phyloP scores from a whole-genome alignment of 2,797 vertebrate genomes.

The Coluber constrictor region DNA sequence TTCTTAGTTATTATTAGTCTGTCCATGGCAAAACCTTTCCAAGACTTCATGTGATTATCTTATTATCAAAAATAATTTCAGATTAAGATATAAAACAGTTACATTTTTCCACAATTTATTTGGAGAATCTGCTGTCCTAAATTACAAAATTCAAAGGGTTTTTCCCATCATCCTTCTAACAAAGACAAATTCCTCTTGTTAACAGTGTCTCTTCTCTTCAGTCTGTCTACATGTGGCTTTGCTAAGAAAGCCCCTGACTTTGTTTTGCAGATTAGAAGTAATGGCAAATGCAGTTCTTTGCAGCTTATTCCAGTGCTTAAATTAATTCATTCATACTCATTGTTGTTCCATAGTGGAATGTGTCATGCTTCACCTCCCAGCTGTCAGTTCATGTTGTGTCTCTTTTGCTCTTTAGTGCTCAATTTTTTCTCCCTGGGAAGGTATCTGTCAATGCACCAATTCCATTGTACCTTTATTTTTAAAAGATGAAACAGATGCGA shows the following conservation, averaged over 20 bases:
- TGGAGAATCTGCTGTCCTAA: not conserved
- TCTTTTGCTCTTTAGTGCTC: conserved; percentile 12
- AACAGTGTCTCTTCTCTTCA: not conserved
- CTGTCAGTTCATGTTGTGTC: conserved; percentile 44
- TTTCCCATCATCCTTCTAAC: not conserved
- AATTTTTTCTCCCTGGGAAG: conserved; percentile 24
- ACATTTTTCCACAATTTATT: not conserved
- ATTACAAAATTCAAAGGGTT: not conserved
- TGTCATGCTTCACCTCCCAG: conserved; percentile 43
- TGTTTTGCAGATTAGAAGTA: conserved; percentile 18
- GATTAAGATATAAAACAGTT: not conserved
- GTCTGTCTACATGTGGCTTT: not conserved
- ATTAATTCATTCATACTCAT: conserved; percentile 30
- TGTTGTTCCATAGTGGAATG: conserved; percentile 33
- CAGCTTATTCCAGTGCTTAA: conserved; percentile 20
- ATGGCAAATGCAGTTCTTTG: not conserved
- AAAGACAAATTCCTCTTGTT: not conserved
- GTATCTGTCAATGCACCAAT: conserved; percentile 20
- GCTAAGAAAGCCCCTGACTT: conserved; percentile 5
- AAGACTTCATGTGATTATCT: not conserved
- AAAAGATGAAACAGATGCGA: not conserved
- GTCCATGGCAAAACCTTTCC: not conserved
- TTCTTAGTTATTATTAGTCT: not conserved
- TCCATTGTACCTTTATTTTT: conserved; percentile 5
- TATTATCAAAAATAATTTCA: not conserved